Base-by-base conservation (phyloP, 2,797 vertebrate species). In the Tokudaia tokunoshimensis region DNA sequence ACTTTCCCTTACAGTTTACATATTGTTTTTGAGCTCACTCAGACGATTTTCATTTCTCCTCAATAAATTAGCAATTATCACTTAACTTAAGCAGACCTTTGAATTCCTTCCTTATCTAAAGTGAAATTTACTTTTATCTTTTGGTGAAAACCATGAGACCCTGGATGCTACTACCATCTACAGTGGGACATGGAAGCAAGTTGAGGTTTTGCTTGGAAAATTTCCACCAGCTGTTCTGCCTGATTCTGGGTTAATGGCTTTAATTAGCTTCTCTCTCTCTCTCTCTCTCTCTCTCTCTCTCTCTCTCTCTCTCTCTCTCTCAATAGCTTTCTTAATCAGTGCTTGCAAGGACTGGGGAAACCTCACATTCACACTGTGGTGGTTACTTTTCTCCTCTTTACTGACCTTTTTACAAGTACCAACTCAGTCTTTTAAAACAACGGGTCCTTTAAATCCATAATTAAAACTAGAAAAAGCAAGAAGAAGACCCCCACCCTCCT, bases 221-320 rank as follows among this genome's bases (percentile, higher is more conserved):
- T 96, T 65, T 79, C 57, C 84, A 79, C 94, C 96, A 97, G 92
- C 96, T 97, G 95, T 72, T 96, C 37, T 84, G 89, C 83, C 94
- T 97, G 91, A 92, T 92, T 91, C 79, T 96, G 82, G 95, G 95
- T 97, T 98, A 98, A 98, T 97, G 97, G 95, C 89, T 86, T 97
- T 98, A 93, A 97, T 98, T 97, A 95, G 44, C 82, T 95, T 81
- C 78, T 13, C 47, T 50, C 47, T 50, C 47, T 50, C 47, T 50
- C 47, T 50, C 47, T 50, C 47, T 50, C 47, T 50, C 47, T 50
- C 47, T 50, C 47, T 50, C 47, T 50, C 47, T 50, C 47, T 50
- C 47, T 50, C 47, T 50, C 47, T 50, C 47, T 50, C 47, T 50
- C 47, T 52, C 50, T 52, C 10, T 52, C 41, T 10, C 50, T 52